phyloP scores from a whole-genome alignment of 2,113 vertebrate genomes.

The Orycteropus afer region DNA sequence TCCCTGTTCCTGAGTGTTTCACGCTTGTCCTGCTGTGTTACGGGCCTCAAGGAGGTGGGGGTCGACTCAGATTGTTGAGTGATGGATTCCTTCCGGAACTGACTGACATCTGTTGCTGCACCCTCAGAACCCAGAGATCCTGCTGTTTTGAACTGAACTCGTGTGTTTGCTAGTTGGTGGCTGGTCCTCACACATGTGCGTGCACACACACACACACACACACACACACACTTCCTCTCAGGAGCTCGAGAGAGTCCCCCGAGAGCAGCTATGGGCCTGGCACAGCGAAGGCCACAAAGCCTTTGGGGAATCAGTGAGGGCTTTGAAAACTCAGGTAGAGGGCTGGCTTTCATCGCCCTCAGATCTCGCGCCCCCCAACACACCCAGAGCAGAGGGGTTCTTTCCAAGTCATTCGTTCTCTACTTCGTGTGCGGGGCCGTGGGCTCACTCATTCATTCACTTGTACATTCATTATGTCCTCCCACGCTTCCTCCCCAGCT shows the following conservation, averaged over 20 bases:
- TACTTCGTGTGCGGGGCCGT: background rate
- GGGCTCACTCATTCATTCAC: background rate
- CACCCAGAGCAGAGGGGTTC: background rate
- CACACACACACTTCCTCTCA: background rate
- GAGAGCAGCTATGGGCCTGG: background rate
- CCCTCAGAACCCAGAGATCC: too few species aligned
- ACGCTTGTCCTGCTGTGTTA: background rate
- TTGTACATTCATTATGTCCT: background rate
- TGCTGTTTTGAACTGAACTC: constrained; percentile 2
- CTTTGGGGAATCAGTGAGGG: background rate
- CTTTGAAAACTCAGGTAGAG: background rate
- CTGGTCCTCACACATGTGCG: background rate
- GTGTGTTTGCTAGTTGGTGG: background rate
- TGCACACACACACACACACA: background rate
- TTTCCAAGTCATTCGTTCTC: background rate
- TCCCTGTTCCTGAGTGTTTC: background rate
- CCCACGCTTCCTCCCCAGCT: background rate
- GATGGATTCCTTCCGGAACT: background rate
- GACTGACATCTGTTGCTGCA: background rate
- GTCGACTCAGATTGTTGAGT: too few species aligned
- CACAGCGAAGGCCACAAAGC: background rate
- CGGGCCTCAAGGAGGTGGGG: too few species aligned
- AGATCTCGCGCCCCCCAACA: background rate
- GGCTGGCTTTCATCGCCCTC: background rate
- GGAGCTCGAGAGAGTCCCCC: background rate